phyloP scores from a whole-genome alignment of 2,797 vertebrate genomes.

The Acanthurus lineatus region DNA sequence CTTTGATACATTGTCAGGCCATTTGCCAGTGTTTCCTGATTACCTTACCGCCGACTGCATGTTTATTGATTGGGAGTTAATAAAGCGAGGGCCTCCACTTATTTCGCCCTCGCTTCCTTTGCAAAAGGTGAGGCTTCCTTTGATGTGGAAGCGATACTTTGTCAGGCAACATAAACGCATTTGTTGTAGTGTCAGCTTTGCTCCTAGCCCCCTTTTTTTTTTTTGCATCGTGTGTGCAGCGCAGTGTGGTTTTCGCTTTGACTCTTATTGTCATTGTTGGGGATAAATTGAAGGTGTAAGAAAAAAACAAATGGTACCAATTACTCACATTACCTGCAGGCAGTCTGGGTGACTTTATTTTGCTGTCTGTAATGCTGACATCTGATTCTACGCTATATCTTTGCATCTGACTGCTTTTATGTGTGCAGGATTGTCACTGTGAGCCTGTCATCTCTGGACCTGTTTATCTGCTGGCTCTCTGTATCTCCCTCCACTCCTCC shows the following conservation, averaged over 20 bases:
- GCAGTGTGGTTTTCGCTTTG: slow-evolving; percentile 20
- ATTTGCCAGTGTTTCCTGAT: slow-evolving; percentile 98
- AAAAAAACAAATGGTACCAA: slow-evolving; percentile 73
- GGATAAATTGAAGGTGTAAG: slow-evolving; percentile 58
- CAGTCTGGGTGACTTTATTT: slow-evolving; percentile 59
- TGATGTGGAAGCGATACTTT: slow-evolving; percentile 93
- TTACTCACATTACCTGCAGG: slow-evolving; percentile 66
- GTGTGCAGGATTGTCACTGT: slow-evolving; percentile 43
- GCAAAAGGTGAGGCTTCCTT: slow-evolving; percentile 90
- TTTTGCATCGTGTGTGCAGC: slow-evolving; percentile 26
- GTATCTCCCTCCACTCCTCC: slow-evolving; percentile 3
- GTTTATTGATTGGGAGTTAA: slow-evolving; percentile 99
- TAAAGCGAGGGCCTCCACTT: slow-evolving; percentile 90
- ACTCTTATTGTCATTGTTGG: slow-evolving; percentile 61
- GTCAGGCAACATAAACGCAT: slow-evolving; percentile 69
- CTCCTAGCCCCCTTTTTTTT: slow-evolving; percentile 44
- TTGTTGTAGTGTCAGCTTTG: slow-evolving; percentile 71
- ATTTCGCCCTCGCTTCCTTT: slow-evolving; percentile 83
- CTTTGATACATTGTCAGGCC: slow-evolving; percentile 99
- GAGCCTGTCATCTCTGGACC: slow-evolving; percentile 55
- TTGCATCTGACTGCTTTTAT: slow-evolving; percentile 62
- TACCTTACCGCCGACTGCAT: slow-evolving; percentile 94
- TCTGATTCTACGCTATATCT: slow-evolving; percentile 45
- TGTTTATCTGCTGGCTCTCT: slow-evolving; percentile 50
- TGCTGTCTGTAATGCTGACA: slow-evolving; percentile 66